Evolutionary conservation across 92 coral and sea anemone species (phyloP), one percentile per base, ranked within the genome.

Genomic region (Epizoanthus scotinus): DNA sequence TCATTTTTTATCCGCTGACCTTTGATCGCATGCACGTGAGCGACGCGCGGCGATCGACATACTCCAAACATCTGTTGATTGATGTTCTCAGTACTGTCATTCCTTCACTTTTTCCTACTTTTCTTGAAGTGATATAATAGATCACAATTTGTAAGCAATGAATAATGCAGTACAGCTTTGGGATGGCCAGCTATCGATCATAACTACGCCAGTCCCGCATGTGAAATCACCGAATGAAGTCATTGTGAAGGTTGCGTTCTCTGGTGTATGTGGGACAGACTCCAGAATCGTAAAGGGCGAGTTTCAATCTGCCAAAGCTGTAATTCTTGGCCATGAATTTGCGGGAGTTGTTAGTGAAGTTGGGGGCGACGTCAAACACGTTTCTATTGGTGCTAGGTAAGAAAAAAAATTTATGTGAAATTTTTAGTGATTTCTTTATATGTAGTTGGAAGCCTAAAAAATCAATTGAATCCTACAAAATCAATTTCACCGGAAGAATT

Each of bases 291-390:
- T 95, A 12, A 89, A 86, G 0, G 97, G 93, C 24, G 98, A 95
- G 58, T 79, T 95, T 31, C 99, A 98, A 20, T 86, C 93, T 6
- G 87, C 98, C 2, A 91, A 94, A 62, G 87, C 95, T 21, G 98
- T 95, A 6, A 93, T 93, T 36, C 91, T 91, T 18, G 99, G 99
- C 18, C 99, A 95, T 26, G 99, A 95, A 50, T 93, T 95, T 68
- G 86, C 98, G 57, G 99, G 99, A 14, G 99, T 95, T 47, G 94
- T 95, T 3, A 93, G 92, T 69, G 99, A 95, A 79, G 69, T 95
- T 60, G 99, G 99, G 7, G 67, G 91, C 71, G 96, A 91, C 0
- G 99, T 95, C 40, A 90, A 83, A 71, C 88, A 90, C 57, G 88
- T 94, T 77, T 89, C 98, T 29, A 87, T 93, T 40, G 99, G 99